Conservation (phyloP, 1,140 invertebrate species). For the Ostrea denselamellosa region DNA sequence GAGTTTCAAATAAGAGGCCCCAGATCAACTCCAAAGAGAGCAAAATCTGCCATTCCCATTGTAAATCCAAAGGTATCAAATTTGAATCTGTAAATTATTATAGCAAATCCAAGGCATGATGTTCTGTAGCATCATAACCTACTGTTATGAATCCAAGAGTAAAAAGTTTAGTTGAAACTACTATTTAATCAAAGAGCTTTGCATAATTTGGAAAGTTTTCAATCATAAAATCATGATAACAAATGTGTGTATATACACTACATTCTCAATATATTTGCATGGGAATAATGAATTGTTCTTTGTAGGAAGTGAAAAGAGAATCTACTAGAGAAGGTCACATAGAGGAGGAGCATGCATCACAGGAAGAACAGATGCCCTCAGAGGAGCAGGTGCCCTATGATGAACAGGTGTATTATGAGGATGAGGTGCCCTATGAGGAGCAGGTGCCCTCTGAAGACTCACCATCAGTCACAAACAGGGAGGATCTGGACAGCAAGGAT, state of each 20-base stretch:
- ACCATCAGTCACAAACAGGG: neutral
- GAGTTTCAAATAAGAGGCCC: slow-evolving; percentile 18
- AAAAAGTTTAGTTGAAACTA: neutral
- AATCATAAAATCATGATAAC: too few species aligned
- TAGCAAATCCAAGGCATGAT: too few species aligned
- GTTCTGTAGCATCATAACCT: too few species aligned
- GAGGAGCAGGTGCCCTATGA: neutral
- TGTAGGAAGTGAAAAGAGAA: neutral
- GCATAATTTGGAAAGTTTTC: too few species aligned
- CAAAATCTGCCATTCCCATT: slow-evolving; percentile 26
- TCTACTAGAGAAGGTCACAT: neutral
- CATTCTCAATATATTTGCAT: too few species aligned
- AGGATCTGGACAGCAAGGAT: neutral
- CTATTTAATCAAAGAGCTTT: too few species aligned
- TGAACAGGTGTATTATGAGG: neutral
- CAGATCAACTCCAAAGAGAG: neutral
- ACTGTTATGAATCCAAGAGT: too few species aligned
- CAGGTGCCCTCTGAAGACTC: neutral
- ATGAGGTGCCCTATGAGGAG: neutral
- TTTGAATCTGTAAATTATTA: too few species aligned
- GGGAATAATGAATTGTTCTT: neutral
- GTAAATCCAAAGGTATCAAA: slow-evolving; percentile 25
- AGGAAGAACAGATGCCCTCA: neutral
- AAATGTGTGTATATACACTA: too few species aligned
- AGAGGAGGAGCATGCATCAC: neutral